Percentiles rank a stretch among this genome's conserved stretches.
Evolutionary conservation across 2,888 invertebrate species (phyloP).

Genomic region (Tetranychus piercei): DNA sequence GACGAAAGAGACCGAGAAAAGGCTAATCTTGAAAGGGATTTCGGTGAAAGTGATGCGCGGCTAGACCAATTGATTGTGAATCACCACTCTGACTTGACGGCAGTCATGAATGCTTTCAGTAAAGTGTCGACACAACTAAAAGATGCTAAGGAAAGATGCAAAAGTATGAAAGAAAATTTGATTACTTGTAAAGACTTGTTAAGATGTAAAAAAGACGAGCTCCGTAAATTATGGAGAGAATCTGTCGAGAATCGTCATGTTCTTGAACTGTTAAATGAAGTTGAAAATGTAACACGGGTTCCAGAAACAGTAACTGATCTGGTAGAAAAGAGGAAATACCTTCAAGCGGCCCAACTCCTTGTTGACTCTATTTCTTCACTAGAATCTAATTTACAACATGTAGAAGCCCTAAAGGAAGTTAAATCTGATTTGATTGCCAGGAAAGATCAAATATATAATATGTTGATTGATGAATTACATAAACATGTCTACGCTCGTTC

Average conservation of each 20-base stretch:
- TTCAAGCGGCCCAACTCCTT: slow-evolving; percentile 42
- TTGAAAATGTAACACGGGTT: slow-evolving; percentile 56
- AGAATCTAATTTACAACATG: slow-evolving; percentile 51
- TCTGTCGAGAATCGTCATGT: slow-evolving; percentile 88
- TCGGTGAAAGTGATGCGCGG: slow-evolving; percentile 68
- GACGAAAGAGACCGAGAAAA: slow-evolving; percentile 74
- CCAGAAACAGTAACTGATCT: slow-evolving; percentile 47
- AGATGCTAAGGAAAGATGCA: slow-evolving; percentile 53
- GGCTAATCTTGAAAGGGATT: slow-evolving; percentile 77
- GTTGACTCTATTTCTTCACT: slow-evolving; percentile 37
- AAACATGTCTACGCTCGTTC: slow-evolving; percentile 45
- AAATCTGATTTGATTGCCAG: slow-evolving; percentile 51
- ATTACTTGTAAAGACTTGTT: slow-evolving; percentile 64
- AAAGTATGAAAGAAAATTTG: slow-evolving; percentile 57
- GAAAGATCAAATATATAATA: slow-evolving; percentile 48
- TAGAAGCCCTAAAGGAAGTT: slow-evolving; percentile 64
- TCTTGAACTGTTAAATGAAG: slow-evolving; percentile 66
- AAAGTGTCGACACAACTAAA: slow-evolving; percentile 56
- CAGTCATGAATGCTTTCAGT: slow-evolving; percentile 47
- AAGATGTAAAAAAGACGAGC: slow-evolving; percentile 73
- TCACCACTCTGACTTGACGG: slow-evolving; percentile 20
- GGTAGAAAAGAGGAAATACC: slow-evolving; percentile 38
- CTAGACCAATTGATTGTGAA: slow-evolving; percentile 61
- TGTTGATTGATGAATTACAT: slow-evolving; percentile 50
- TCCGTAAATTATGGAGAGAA: slow-evolving; percentile 81